A percentile compares a stretch with the other conserved stretches of the same genome.
phyloP scores from a whole-genome alignment of 37 sponge, comb jelly and placozoan species.

The Petrosia ficiformis region DNA sequence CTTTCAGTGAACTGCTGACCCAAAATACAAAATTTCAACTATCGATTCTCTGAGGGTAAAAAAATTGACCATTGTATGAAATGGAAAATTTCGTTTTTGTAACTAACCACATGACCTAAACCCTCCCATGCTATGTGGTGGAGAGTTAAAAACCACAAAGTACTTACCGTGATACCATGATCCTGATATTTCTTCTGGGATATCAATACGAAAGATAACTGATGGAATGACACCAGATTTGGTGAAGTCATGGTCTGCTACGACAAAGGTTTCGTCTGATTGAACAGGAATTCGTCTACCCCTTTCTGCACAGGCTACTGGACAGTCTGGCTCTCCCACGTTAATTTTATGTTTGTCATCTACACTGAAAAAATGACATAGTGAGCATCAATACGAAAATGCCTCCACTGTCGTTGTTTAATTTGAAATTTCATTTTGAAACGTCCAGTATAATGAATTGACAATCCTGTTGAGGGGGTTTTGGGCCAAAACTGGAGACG shows the following conservation, averaged over 20 bases:
- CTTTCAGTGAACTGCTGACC: too few relatives aligned
- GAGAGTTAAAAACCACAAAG: conserved; percentile 12
- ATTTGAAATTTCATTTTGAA: conserved; percentile 29
- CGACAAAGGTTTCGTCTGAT: conserved; percentile 17
- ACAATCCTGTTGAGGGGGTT: conserved; percentile 1
- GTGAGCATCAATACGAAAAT: conserved; percentile 39
- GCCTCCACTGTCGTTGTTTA: conserved; percentile 30
- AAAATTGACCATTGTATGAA: too few relatives aligned
- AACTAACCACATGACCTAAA: too few relatives aligned
- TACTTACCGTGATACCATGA: conserved; percentile 49
- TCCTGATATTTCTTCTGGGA: conserved; percentile 28
- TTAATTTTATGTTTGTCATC: conserved; percentile 61
- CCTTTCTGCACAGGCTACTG: conserved; percentile 46
- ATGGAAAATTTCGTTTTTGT: too few relatives aligned
- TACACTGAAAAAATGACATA: conserved; percentile 39
- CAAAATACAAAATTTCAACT: too few relatives aligned
- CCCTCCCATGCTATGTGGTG: too few relatives aligned
- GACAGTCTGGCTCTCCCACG: conserved; percentile 49
- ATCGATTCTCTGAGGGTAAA: too few relatives aligned
- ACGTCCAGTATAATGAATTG: conserved; percentile 15
- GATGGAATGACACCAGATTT: neutral
- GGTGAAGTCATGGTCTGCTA: conserved; percentile 36
- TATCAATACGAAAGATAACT: conserved; percentile 27
- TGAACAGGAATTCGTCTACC: conserved; percentile 29
- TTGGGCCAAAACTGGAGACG: conserved; percentile 15